Evolutionary conservation across 1,140 invertebrate species (phyloP), one percentile per base, ranked within the genome.

Genomic region (Penaeus vannamei): DNA sequence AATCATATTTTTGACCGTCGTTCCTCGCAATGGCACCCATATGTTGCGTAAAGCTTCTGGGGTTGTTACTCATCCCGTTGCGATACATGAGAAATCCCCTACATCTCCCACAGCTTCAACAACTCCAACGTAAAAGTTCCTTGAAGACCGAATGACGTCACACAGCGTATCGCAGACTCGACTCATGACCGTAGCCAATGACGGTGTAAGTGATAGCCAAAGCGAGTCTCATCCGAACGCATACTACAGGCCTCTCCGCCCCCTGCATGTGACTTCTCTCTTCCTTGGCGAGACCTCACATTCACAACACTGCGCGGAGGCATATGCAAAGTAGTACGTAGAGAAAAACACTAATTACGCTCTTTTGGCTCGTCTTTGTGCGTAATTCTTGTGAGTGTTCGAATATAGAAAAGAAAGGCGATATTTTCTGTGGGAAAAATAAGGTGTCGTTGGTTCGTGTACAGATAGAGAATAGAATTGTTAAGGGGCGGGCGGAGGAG

Each of bases 401-500:
- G 29, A 26, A 32, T 29, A 36, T 32, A 20, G 61, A 64, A 84
- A n/a, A 62, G 81, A n/a, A 60, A 72, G 61, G 7, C 17, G 5
- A 53, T 53, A 2, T 53, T 53, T 53, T 53, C 53, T 53, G 53
- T 53, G 53, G 53, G 53, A 12, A 17, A 53, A 53, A 53, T 17
- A 12, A 53, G 53, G 53, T 10, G 53, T 53, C 53, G 53, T 53
- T 53, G 8, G 53, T 53, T 17, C 53, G n/a, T 29, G n/a, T 20
- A 36, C 17, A 12, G 14, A 53, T 26, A 77, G 66, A 76, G 29
- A 29, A 77, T 79, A 79, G 32, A 86, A 76, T 61, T 86, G 72
- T 84, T 84, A 53, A 84, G 61, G 59, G 82, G 85, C 12, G 85
- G 82, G 85, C 85, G 85, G 85, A 86, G 85, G 85, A 86, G 85